Conservation (phyloP, 2,113 vertebrate species). For the Chionis minor region DNA sequence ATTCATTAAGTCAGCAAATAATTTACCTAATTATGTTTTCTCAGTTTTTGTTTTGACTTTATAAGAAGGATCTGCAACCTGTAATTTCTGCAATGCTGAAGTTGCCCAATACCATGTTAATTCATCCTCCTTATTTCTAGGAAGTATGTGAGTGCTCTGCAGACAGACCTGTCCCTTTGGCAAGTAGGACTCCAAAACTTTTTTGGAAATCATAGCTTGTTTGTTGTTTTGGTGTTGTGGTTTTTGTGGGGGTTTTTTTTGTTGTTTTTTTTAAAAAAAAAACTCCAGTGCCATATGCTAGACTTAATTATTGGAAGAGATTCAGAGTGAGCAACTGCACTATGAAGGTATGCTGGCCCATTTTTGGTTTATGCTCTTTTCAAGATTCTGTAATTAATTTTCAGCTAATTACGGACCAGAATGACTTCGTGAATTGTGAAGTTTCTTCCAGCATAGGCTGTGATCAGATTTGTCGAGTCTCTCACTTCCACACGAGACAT, state of each 20-base stretch:
- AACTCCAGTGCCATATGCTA: conserved; percentile 43
- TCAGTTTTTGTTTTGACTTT: conserved; percentile 27
- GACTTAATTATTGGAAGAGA: conserved; percentile 61
- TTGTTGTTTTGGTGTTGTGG: not conserved
- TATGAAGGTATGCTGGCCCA: conserved; percentile 57
- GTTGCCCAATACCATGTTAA: not conserved
- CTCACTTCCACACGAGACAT: not conserved
- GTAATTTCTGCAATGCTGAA: conserved; percentile 19
- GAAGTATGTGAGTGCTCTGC: not conserved
- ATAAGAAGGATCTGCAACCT: conserved; percentile 21
- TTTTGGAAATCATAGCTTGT: not conserved
- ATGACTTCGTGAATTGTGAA: not conserved
- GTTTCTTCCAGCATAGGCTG: not conserved
- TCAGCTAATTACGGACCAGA: conserved; percentile 41
- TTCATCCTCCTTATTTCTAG: not conserved
- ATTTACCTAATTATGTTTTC: conserved; percentile 47
- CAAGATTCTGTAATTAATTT: conserved; percentile 53
- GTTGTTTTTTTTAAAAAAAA: not conserved
- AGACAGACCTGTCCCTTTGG: not conserved
- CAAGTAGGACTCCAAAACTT: conserved; percentile 4
- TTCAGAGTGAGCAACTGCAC: conserved; percentile 63
- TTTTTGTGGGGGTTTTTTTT: no score
- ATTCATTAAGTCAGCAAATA: conserved; percentile 53
- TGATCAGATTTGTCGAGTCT: not conserved
- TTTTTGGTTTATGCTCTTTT: conserved; percentile 58